Base-by-base conservation (phyloP, 2,113 vertebrate genomes). In the Sceloporus tristichus region DNA sequence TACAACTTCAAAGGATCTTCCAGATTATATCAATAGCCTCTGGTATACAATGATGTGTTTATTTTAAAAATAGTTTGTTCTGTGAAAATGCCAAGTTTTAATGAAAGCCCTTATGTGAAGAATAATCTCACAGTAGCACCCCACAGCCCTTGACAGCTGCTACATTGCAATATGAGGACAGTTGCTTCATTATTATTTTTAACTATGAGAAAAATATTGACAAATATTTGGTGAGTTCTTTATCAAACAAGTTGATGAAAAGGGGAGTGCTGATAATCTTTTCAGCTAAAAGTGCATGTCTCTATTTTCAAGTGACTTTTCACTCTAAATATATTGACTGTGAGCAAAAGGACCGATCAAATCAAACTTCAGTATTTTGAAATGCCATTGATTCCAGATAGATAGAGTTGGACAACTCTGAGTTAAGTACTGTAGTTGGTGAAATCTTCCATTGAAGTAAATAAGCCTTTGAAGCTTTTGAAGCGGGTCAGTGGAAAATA, bases 81-180 rank as follows among this genome's bases (percentile, higher is more conserved):
- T 84, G 38, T 25, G 38, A 59, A 90, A 77, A 86, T 88, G 82
- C 68, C 86, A 62, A 74, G 38, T 65, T 87, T 91, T 89, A 84
- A 87, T 86, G 5, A 71, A 38, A 79, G 79, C 29, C 18, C 84
- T 78, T 88, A n/a, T 14, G 34, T 82, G 90, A 88, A 84, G 56
- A 78, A 74, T 82, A 53, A 79, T 25, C 0, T 82, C 89, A 8
- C 56, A 84, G 53, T 79, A 82, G 73, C 0, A 3, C 75, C n/a
- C 53, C 4, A 73, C 80, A 73, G 42, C 53, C 8, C 71, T 76
- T 40, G 81, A 53, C 70, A 88, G 77, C 74, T 77, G 53, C 66
- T 90, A 0, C 76, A 77, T 34, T 82, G 5, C 70, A 85, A 38
- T 40, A 34, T 29, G 11, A 85, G 53, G 34, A 74, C 16, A 29